phyloP scores from a whole-genome alignment of 2,797 vertebrate genomes.

The Cyclura pinguis region DNA sequence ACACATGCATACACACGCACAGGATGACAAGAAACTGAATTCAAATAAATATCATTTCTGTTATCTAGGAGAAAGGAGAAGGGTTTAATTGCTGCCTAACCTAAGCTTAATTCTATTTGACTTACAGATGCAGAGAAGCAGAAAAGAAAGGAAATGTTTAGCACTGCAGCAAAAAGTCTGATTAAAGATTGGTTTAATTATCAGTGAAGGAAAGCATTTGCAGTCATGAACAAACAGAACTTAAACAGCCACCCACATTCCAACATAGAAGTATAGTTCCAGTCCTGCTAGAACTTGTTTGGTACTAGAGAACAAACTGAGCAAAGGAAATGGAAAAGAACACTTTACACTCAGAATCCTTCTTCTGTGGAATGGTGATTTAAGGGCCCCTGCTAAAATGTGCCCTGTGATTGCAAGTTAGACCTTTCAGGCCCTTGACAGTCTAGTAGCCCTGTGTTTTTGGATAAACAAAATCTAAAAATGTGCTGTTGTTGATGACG shows the following conservation, averaged over 20 bases:
- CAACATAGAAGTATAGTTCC: background rate
- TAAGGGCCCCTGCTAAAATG: background rate
- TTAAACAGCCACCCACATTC: background rate
- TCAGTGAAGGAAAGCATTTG: background rate
- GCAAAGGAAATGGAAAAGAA: background rate
- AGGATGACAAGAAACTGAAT: too few species aligned
- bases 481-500: background rate
- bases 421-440: background rate
- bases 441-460: background rate
- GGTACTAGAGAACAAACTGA: background rate
- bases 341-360: background rate
- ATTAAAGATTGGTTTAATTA: background rate
- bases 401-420: background rate
- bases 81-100: background rate
- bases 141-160: background rate
- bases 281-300: background rate
- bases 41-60: background rate
- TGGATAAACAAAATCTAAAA: background rate
- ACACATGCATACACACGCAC: background rate
- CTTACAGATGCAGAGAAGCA: background rate
- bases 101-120: background rate
- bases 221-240: background rate
- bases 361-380: background rate
- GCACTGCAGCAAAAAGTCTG: background rate
- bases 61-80: background rate